Base-by-base conservation (phyloP, 2,113 vertebrate genomes). In the Coturnix japonica region DNA sequence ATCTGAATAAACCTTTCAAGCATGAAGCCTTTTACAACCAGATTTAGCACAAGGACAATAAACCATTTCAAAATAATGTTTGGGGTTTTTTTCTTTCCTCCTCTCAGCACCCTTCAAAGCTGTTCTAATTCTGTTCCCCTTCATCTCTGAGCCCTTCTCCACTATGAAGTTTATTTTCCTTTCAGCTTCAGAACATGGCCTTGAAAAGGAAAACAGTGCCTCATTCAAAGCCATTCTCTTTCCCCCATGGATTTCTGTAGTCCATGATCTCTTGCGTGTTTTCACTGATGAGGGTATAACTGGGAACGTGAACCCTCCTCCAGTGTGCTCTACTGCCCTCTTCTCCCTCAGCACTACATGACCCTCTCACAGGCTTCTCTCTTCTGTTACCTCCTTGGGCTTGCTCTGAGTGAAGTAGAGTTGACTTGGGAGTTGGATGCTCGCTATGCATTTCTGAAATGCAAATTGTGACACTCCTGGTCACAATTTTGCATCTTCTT, bases 101-200 rank as follows among this genome's bases (percentile, higher is more conserved):
- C n/a, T 59, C 44, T 81, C 81, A 86, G 33, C 54, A 53, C 19
- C 7, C 51, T 66, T 94, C 83, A 95, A 92, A 96, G 87, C 63
- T 90, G 39, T 89, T 96, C 76, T 92, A 89, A 93, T 93, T 92
- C 49, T 84, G 71, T 80, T 94, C 66, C 53, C 8, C 25, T 92
- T 95, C 66, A 81, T 83, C 73, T 86, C 60, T 47, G 20, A 88
- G 59, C 26, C 21, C 13, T 85, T 64, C 35, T 39, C 60, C 37
- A 22, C 18, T 15, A 26, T 39, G 35, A 61, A 61, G 35, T 51
- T 44, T 73, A 30, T 91, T 81, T 91, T 84, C 41, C 59, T 46
- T 94, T 93, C 75, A 78, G 65, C 21, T 84, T 90, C 67, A 49
- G 26, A 44, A 41, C 6, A 8, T 4, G 8, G n/a, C 41, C 74